phyloP scores from a whole-genome alignment of 2,797 vertebrate species.

The Lacerta agilis region DNA sequence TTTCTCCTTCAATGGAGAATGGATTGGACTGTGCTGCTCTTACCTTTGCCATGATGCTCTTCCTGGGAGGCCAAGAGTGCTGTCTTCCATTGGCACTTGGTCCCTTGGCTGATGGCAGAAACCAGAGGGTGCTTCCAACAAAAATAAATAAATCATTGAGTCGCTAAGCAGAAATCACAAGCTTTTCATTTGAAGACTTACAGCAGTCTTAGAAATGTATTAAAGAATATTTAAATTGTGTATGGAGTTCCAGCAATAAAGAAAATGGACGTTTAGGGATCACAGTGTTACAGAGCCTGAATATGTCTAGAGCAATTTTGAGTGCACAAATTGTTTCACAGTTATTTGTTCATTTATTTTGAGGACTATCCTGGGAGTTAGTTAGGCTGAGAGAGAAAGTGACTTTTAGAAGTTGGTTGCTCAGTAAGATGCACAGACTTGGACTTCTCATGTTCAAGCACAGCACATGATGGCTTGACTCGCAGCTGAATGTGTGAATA shows the following conservation, averaged over 20 bases:
- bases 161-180: not conserved
- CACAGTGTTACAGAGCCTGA: not conserved
- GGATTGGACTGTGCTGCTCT: too few species aligned
- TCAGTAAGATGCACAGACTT: not conserved
- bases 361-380: not conserved
- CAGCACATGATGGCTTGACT: not conserved
- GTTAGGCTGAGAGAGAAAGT: not conserved
- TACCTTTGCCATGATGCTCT: too few species aligned
- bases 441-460: not conserved
- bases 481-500: not conserved
- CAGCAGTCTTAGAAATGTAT: not conserved
- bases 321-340: not conserved
- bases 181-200: not conserved
- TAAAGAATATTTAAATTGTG: fast-evolving
- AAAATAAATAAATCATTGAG: not conserved
- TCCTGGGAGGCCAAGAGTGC: too few species aligned
- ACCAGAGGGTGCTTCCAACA: too few species aligned
- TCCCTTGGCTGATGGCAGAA: too few species aligned
- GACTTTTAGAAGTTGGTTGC: too few species aligned
- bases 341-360: not conserved
- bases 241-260: fast-evolving
- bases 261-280: not conserved
- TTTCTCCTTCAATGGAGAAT: too few species aligned
- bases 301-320: not conserved
- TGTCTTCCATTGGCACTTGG: too few species aligned